These are phyloP conservation scores for Priocnemis perturbator DNA, from an alignment of 2,888 invertebrate species.

Conservation along the genomic window DNA sequence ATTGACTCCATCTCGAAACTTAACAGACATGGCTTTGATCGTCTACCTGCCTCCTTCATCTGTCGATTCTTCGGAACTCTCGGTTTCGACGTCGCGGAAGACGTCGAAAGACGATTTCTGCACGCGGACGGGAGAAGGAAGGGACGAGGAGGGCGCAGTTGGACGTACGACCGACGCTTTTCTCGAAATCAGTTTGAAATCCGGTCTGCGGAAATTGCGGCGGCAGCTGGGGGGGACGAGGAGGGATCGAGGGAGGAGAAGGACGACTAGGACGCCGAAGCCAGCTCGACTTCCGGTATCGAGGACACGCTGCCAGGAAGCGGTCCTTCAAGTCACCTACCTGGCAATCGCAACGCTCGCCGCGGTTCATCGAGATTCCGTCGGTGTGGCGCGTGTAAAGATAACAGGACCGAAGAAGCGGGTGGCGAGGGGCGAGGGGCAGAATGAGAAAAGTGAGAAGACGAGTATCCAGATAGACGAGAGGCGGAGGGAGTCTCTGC, in stretches of 20 bases:
- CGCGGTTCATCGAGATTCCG: constrained; percentile 17
- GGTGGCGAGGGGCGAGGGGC: constrained; percentile 2
- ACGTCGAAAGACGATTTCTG: constrained; percentile 19
- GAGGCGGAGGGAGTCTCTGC: too few species aligned
- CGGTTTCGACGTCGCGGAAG: constrained; percentile 37
- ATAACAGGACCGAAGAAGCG: constrained; percentile 8
- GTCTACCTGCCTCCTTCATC: constrained; percentile 37
- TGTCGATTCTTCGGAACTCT: constrained; percentile 24
- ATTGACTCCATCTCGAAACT: constrained; percentile 61
- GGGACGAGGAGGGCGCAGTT: background rate
- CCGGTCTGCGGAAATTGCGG: constrained; percentile 16
- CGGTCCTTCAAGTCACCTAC: constrained; percentile 14
- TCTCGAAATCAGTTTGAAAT: constrained; percentile 17
- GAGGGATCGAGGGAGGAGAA: background rate
- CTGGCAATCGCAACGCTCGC: background rate
- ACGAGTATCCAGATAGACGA: constrained; percentile 28
- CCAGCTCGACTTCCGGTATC: constrained; percentile 36
- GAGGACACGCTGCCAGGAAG: constrained; percentile 12
- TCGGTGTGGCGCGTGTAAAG: constrained; percentile 9
- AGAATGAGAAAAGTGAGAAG: constrained; percentile 5
- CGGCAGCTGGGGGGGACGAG: background rate
- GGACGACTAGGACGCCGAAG: constrained; percentile 40
- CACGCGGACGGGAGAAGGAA: background rate
- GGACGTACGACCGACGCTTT: constrained; percentile 5
- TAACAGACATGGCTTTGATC: constrained; percentile 59